Conservation (phyloP, 2,888 invertebrate species). For the Drosophila borborema region DNA sequence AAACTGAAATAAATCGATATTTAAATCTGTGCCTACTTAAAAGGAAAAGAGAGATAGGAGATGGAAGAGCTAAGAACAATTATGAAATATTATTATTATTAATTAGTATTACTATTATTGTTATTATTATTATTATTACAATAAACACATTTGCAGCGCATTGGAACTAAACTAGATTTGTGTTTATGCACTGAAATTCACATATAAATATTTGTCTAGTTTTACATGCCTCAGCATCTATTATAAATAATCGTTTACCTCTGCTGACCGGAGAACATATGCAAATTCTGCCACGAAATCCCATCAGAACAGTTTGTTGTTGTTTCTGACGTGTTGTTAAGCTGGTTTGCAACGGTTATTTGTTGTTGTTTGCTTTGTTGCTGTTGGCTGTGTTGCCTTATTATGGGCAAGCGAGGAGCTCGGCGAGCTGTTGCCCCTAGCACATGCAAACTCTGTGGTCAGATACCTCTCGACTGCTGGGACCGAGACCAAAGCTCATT, state of each 20-base stretch:
- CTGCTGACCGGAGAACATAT: background rate
- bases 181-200: too few relatives aligned
- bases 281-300: constrained; percentile 22
- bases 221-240: background rate
- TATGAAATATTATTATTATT: background rate
- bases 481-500: constrained; percentile 1
- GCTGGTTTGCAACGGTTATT: background rate
- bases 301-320: constrained; percentile 1
- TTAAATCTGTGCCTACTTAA: background rate
- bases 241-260: constrained; percentile 4
- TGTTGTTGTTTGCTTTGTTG: background rate
- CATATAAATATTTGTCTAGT: background rate
- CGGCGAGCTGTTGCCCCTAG: background rate
- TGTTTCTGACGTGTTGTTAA: background rate
- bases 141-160: background rate
- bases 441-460: constrained; percentile 9
- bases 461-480: constrained; percentile 4
- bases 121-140: too few relatives aligned
- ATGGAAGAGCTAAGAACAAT: background rate
- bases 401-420: constrained; percentile 9
- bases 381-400: constrained; percentile 8
- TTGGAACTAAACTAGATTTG: background rate
- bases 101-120: too few relatives aligned
- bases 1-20: background rate
- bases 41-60: background rate